Conservation (phyloP, 2,888 invertebrate species). For the Gymnoscelis rufifasciata region DNA sequence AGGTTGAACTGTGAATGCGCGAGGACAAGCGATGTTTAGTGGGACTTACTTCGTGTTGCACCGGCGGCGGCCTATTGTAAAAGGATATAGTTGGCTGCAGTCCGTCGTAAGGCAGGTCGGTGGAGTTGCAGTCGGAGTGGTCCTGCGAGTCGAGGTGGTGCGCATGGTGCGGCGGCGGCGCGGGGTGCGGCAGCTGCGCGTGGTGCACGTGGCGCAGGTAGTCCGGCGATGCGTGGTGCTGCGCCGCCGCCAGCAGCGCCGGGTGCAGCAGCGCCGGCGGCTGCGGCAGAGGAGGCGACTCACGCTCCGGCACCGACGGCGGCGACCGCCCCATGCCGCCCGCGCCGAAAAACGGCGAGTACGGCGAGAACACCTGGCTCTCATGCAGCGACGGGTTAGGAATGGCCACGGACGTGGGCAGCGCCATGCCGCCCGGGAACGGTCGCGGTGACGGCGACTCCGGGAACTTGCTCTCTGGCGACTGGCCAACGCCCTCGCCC, state of each 20-base stretch:
- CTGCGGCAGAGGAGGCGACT: slow-evolving; percentile 91
- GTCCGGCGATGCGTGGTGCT: slow-evolving; percentile 90
- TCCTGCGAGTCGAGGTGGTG: slow-evolving; percentile 92
- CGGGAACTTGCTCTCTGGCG: slow-evolving; percentile 78
- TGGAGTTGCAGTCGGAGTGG: slow-evolving; percentile 94
- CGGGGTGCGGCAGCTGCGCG: slow-evolving; percentile 86
- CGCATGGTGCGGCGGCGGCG: slow-evolving; percentile 85
- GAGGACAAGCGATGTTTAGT: neutral
- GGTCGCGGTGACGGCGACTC: slow-evolving; percentile 87
- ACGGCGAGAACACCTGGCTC: slow-evolving; percentile 95
- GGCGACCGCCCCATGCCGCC: slow-evolving; percentile 76
- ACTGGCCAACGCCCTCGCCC: slow-evolving; percentile 87
- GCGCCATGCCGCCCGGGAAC: slow-evolving; percentile 90
- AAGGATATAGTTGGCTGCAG: slow-evolving; percentile 98
- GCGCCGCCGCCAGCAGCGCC: slow-evolving; percentile 89
- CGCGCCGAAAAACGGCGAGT: slow-evolving; percentile 91
- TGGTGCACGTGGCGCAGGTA: slow-evolving; percentile 83
- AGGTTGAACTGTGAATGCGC: slow-evolving; percentile 11
- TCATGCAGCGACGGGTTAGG: slow-evolving; percentile 97
- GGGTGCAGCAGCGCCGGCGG: slow-evolving; percentile 92
- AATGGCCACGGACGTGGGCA: slow-evolving; percentile 97
- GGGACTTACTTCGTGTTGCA: slow-evolving; percentile 25
- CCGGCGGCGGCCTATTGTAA: slow-evolving; percentile 72
- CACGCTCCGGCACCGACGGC: slow-evolving; percentile 84
- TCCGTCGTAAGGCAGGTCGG: slow-evolving; percentile 94